Percentiles rank a stretch among this genome's conserved stretches.
Conservation (phyloP, 2,888 invertebrate genomes). For the Sepioteuthis lessoniana region DNA sequence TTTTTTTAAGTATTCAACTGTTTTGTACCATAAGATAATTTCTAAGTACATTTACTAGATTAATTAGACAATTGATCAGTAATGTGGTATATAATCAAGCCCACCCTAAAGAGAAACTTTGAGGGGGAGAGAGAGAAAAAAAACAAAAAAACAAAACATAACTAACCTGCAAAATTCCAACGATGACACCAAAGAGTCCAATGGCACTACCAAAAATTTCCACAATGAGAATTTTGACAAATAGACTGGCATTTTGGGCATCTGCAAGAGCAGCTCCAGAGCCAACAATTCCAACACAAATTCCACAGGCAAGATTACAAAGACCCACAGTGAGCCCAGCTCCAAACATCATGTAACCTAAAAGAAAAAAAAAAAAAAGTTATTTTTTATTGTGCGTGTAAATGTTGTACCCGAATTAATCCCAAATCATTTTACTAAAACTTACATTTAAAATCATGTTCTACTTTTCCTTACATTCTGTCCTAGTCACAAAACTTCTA, state of each 20-base stretch:
- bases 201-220: conserved; percentile 99
- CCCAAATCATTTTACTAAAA: too few species aligned
- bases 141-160: not conserved
- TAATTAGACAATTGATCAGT: too few species aligned
- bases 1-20: too few species aligned
- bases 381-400: too few species aligned
- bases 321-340: conserved; percentile 95
- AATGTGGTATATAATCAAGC: too few species aligned
- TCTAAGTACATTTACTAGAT: too few species aligned
- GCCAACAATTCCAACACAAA: conserved; percentile 97
- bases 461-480: too few species aligned
- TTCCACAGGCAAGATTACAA: conserved; percentile 95
- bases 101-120: too few species aligned
- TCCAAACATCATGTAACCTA: conserved; percentile 95
- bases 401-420: too few species aligned
- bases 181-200: conserved; percentile 97
- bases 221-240: conserved; percentile 98
- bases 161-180: conserved; percentile 83
- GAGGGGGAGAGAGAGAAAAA: not conserved
- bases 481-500: too few species aligned
- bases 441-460: too few species aligned
- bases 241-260: conserved; percentile 95
- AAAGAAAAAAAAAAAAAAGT: conserved; percentile 51
- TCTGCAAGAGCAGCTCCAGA: conserved; percentile 98
- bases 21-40: too few species aligned